phyloP scores from a whole-genome alignment of 2,888 invertebrate species.

The Altica lythri region DNA sequence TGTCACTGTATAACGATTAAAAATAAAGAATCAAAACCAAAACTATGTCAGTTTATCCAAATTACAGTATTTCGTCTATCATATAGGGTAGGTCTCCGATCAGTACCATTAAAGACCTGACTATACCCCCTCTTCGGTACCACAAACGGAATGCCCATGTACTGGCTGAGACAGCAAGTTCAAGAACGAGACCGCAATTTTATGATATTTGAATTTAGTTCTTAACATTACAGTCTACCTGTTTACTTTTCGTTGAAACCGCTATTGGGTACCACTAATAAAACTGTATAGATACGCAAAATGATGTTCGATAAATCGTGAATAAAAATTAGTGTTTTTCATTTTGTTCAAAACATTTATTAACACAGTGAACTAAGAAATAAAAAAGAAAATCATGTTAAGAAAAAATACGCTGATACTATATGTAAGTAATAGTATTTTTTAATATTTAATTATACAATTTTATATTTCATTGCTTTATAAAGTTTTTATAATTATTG shows the following conservation, averaged over 20 bases:
- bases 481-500: slow-evolving; percentile 1
- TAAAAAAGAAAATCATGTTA: slow-evolving; percentile 9
- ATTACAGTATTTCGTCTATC: no score
- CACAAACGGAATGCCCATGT: slow-evolving; percentile 8
- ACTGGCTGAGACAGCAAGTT: slow-evolving; percentile 32
- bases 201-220: slow-evolving; percentile 16
- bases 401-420: slow-evolving; percentile 14
- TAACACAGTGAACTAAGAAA: background rate
- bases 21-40: no score
- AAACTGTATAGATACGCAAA: slow-evolving; percentile 65
- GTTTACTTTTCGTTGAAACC: no score
- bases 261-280: slow-evolving; percentile 1
- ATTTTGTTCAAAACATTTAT: background rate
- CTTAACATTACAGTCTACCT: slow-evolving; percentile 36
- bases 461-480: background rate
- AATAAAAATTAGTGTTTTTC: background rate
- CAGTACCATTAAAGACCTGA: slow-evolving; percentile 9
- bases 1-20: no score
- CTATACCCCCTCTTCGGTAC: slow-evolving; percentile 18
- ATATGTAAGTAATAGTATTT: slow-evolving; percentile 15
- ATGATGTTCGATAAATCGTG: slow-evolving; percentile 57
- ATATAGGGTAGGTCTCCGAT: no score
- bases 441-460: no score
- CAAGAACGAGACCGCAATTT: slow-evolving; percentile 38
- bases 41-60: no score